A percentile compares a stretch with the other conserved stretches of the same genome.
These are phyloP conservation scores for Bettongia penicillata DNA, from an alignment of 2,113 vertebrate genomes.

Conservation along the genomic window DNA sequence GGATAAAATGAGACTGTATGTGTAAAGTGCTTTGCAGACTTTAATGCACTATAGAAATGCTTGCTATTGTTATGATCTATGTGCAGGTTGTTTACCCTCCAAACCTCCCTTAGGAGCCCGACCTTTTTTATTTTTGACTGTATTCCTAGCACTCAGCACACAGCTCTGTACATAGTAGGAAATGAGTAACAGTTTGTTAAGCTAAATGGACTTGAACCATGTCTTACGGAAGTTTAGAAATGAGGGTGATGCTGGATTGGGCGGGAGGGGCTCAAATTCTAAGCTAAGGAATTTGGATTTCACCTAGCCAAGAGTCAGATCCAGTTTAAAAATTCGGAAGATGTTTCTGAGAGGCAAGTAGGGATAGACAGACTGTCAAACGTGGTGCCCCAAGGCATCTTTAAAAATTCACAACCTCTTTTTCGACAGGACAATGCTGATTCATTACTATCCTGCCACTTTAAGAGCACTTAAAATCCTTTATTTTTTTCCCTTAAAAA, in stretches of 20 bases:
- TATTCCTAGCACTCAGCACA: background rate
- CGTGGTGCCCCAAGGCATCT: conserved; percentile 52
- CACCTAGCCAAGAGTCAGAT: background rate
- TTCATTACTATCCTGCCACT: conserved; percentile 54
- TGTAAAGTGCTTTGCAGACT: background rate
- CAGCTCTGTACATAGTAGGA: background rate
- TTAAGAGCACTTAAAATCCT: conserved; percentile 29
- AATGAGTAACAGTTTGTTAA: background rate
- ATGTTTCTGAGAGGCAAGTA: conserved; percentile 23
- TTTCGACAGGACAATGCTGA: background rate
- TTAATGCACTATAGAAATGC: background rate
- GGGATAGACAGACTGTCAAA: conserved; percentile 61
- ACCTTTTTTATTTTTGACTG: background rate
- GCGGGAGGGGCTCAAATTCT: background rate
- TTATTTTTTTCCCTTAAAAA: background rate
- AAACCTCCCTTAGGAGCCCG: background rate
- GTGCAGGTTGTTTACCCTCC: background rate
- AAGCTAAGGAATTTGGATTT: background rate
- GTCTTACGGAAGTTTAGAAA: background rate
- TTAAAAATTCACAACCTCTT: conserved; percentile 30
- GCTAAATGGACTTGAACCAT: background rate
- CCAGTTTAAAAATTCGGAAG: conserved; percentile 34
- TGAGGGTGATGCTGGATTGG: background rate
- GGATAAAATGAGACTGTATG: background rate
- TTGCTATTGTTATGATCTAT: background rate